Evolutionary conservation across 2,797 vertebrate genomes (phyloP), one percentile per base, ranked within the genome.

Genomic region (Lutjanus campechanus): DNA sequence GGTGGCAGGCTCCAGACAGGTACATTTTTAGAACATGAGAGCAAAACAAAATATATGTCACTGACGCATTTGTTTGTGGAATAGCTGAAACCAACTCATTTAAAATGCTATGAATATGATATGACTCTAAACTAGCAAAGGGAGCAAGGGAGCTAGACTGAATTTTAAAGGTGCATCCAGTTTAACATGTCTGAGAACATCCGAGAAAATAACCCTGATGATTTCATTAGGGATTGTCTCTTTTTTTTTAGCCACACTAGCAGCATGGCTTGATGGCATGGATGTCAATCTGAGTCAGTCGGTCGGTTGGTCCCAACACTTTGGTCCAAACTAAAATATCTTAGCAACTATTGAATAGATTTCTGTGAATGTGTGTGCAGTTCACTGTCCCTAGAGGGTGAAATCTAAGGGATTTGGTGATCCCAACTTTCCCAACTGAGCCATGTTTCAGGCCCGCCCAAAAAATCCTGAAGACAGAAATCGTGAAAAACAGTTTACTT

Each of bases 41-140:
- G 9, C 22, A 66, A 84, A 87, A 85, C 73, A 76, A 66, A 82
- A 78, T 36, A 73, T n/a, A 80, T 77, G 78, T 76, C 81, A 80
- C 53, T 75, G 55, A 69, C 25, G 43, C 15, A 73, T 46, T 59
- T 75, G 43, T 61, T 79, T 1, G 41, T 76, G 22, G 49, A 55
- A 53, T 10, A 19, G 17, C 47, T 53, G 61, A 80, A 67, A 78
- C 20, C 7, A 20, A 67, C 69, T 68, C n/a, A 74, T 82, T 77
- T 64, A 62, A 81, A 82, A 69, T 41, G 20, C 29, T 29, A 11
- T 59, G 47, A 63, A 59, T 81, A 53, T 29, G 41, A 63, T 15
- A 67, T 46, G 43, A 54, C 49, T 54, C 63, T 11, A 12, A 40
- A 67, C 43, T 10, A 36, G 11, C 11, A 71, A 47, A 41, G 1